Percentiles rank a stretch among this genome's conserved stretches.
Conservation (phyloP, 2,888 invertebrate genomes). For the Eustalomyia histrio region DNA sequence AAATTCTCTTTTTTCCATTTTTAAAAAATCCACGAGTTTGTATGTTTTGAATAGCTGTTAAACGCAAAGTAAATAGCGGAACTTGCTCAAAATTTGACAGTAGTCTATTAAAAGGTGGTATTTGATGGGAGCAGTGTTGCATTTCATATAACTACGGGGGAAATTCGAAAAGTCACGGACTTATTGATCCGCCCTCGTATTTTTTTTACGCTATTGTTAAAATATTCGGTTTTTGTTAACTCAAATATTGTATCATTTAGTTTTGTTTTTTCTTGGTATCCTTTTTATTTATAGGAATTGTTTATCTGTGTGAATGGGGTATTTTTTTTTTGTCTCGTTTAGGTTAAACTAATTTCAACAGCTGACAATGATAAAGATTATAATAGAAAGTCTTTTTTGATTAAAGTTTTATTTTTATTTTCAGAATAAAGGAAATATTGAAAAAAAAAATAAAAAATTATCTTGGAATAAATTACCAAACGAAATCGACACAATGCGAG, state of each 20-base stretch:
- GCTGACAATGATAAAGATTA: slow-evolving; percentile 41
- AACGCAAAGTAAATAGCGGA: too few species aligned
- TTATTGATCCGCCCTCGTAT: too few species aligned
- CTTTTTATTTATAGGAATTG: slow-evolving; percentile 25
- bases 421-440: neutral
- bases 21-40: too few species aligned
- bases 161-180: too few species aligned
- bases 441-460: neutral
- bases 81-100: too few species aligned
- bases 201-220: slow-evolving; percentile 1
- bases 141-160: too few species aligned
- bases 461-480: too few species aligned
- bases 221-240: slow-evolving; percentile 8
- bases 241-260: neutral
- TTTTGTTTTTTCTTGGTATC: neutral
- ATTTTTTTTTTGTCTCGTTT: slow-evolving; percentile 11
- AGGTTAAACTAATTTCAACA: slow-evolving; percentile 52
- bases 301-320: slow-evolving; percentile 9
- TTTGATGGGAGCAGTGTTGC: too few species aligned
- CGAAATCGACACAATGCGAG: too few species aligned
- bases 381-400: slow-evolving; percentile 22
- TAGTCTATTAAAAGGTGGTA: too few species aligned
- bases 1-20: too few species aligned
- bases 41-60: too few species aligned
- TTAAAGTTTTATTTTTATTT: neutral